A percentile compares a stretch with the other conserved stretches of the same genome.
phyloP scores from a whole-genome alignment of 30 jellyfish, hydroid and myxozoan genomes.

The Pseudorhiza aurosa region DNA sequence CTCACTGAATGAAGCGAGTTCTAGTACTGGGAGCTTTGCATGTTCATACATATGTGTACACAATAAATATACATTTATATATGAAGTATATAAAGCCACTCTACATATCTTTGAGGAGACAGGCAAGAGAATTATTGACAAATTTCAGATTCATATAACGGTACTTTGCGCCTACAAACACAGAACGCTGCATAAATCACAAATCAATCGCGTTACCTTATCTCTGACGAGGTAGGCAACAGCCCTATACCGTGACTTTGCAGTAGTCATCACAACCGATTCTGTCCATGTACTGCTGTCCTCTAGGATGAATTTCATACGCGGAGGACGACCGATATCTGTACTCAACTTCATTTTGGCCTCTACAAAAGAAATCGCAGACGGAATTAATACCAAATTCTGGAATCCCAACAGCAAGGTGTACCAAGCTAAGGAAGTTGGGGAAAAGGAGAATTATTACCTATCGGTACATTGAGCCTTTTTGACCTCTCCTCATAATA shows the following conservation, averaged over 20 bases:
- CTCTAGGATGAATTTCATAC: slow-evolving; percentile 49
- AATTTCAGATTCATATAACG: too few species aligned
- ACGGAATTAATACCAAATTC: too few species aligned
- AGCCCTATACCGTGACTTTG: not conserved
- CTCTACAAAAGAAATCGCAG: slow-evolving; percentile 23
- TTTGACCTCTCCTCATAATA: slow-evolving; percentile 49
- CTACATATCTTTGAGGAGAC: too few species aligned
- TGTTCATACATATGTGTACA: too few species aligned
- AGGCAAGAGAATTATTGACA: too few species aligned
- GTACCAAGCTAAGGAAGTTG: not conserved
- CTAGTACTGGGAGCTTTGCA: too few species aligned
- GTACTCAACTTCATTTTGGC: slow-evolving; percentile 37
- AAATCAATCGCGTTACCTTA: slow-evolving; percentile 2
- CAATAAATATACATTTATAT: too few species aligned
- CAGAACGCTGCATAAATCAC: too few species aligned
- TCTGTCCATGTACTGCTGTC: slow-evolving; percentile 1
- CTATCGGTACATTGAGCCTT: slow-evolving; percentile 23
- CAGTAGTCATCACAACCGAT: not conserved
- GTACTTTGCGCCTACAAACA: too few species aligned
- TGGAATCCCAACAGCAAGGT: too few species aligned
- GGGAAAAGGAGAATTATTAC: slow-evolving; percentile 4
- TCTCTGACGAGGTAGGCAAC: slow-evolving; percentile 48
- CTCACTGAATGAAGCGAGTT: too few species aligned
- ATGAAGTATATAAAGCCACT: too few species aligned
- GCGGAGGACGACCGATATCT: slow-evolving; percentile 82